Evolutionary conservation across 1,140 invertebrate species (phyloP).

Genomic region (Bradynema listronoti): DNA sequence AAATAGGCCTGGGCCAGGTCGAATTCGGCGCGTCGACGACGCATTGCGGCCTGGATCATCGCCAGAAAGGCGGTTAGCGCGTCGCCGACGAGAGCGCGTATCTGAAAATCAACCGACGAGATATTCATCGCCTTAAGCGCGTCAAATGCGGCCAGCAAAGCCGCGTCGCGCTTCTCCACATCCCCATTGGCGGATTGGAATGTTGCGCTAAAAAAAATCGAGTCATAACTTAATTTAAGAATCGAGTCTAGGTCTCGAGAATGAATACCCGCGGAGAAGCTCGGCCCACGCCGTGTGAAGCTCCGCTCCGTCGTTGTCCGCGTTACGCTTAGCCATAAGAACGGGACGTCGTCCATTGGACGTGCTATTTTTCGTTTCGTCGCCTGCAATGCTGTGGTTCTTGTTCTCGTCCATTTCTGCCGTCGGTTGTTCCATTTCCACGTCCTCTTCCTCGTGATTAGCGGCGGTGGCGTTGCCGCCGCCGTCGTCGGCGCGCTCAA

Average conservation of each 20-base stretch:
- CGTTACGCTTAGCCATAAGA: constrained; percentile 31
- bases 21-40: constrained; percentile 74
- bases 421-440: constrained; percentile 51
- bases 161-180: constrained; percentile 29
- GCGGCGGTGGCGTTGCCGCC: background rate
- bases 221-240: constrained; percentile 22
- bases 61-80: constrained; percentile 72
- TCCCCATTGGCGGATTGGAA: too few species aligned
- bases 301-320: too few species aligned
- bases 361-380: background rate
- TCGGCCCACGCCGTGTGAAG: constrained; percentile 28
- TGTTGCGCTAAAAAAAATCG: constrained; percentile 17
- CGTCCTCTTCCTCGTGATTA: constrained; percentile 66
- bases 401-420: constrained; percentile 56
- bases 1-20: constrained; percentile 86
- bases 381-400: constrained; percentile 30
- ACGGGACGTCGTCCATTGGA: constrained; percentile 8
- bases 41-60: constrained; percentile 68
- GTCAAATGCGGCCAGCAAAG: constrained; percentile 62
- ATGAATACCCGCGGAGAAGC: constrained; percentile 24
- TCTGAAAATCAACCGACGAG: constrained; percentile 79
- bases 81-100: constrained; percentile 69
- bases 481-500: too few species aligned
- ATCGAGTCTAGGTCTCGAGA: too few species aligned
- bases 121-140: constrained; percentile 76